A percentile compares a stretch with the other conserved stretches of the same genome.
Conservation (phyloP, 1,140 invertebrate species). For the Drosophila aff. region DNA sequence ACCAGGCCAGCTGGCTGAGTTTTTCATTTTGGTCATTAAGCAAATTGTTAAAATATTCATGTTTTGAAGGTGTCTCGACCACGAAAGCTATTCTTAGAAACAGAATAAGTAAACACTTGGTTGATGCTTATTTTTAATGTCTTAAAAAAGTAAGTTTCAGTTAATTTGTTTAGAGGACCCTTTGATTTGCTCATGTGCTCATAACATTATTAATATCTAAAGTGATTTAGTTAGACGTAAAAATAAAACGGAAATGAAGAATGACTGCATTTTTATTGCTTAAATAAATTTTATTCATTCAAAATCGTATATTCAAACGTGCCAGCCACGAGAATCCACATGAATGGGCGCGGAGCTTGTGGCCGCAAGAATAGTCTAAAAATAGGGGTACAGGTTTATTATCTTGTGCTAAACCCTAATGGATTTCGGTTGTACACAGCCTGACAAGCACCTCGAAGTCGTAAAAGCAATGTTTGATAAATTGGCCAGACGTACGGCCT, state of each 20-base stretch:
- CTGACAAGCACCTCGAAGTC: slow-evolving; percentile 49
- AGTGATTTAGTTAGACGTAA: background rate
- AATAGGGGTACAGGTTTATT: slow-evolving; percentile 47
- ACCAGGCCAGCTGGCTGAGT: background rate
- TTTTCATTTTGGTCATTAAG: background rate
- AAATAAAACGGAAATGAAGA: slow-evolving; percentile 1
- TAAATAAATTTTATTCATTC: slow-evolving; percentile 9
- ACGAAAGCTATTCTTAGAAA: background rate
- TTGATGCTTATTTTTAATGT: background rate
- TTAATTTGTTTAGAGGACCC: background rate
- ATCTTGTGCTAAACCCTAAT: slow-evolving; percentile 54
- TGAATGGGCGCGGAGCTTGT: slow-evolving; percentile 31
- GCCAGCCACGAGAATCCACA: slow-evolving; percentile 20
- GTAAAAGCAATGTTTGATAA: slow-evolving; percentile 62
- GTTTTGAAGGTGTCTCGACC: background rate
- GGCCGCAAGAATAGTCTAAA: slow-evolving; percentile 36
- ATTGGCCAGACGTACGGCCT: slow-evolving; percentile 40
- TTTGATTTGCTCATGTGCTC: background rate
- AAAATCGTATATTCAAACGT: slow-evolving; percentile 19
- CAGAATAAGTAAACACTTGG: background rate
- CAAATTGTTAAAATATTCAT: background rate
- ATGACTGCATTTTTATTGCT: slow-evolving; percentile 6
- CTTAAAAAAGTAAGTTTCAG: background rate
- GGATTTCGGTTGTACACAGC: slow-evolving; percentile 58
- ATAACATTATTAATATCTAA: background rate